These are phyloP conservation scores for Acanthiza pusilla DNA, from an alignment of 2,797 vertebrate genomes.

Conservation along the genomic window DNA sequence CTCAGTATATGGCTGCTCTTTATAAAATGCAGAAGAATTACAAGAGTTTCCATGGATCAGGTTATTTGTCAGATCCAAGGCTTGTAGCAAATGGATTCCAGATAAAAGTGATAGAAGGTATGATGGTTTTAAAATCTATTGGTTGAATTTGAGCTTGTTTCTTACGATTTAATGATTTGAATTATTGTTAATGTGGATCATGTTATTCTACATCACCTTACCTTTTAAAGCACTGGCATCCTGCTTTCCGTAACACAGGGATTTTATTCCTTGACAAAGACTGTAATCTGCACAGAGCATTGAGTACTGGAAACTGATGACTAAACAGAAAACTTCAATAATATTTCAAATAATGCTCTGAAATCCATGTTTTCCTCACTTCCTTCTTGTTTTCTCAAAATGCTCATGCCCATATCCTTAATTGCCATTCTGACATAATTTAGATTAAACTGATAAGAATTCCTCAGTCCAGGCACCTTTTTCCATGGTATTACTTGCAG, in stretches of 20 bases:
- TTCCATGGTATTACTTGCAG: neutral
- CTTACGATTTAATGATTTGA: neutral
- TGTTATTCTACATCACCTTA: neutral
- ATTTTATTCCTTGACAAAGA: neutral
- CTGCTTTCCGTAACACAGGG: neutral
- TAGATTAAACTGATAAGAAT: neutral
- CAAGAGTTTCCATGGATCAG: conserved; percentile 67
- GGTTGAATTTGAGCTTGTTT: neutral
- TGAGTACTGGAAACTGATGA: neutral
- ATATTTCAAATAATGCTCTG: neutral
- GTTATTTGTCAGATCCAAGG: conserved; percentile 84
- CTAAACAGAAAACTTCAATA: neutral
- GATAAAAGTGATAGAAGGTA: conserved; percentile 88
- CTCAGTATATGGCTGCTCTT: conserved; percentile 80
- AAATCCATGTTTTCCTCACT: neutral
- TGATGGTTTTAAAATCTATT: neutral
- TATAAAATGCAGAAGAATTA: conserved; percentile 80
- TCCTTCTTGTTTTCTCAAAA: neutral
- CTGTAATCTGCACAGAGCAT: neutral
- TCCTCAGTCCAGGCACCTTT: neutral
- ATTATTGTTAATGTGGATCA: neutral
- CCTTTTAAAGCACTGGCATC: neutral
- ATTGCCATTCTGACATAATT: neutral
- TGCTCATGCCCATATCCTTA: neutral
- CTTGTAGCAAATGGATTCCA: conserved; percentile 90